These are phyloP conservation scores for Craseonycteris thonglongyai DNA, from an alignment of 2,113 vertebrate genomes.

Conservation along the genomic window DNA sequence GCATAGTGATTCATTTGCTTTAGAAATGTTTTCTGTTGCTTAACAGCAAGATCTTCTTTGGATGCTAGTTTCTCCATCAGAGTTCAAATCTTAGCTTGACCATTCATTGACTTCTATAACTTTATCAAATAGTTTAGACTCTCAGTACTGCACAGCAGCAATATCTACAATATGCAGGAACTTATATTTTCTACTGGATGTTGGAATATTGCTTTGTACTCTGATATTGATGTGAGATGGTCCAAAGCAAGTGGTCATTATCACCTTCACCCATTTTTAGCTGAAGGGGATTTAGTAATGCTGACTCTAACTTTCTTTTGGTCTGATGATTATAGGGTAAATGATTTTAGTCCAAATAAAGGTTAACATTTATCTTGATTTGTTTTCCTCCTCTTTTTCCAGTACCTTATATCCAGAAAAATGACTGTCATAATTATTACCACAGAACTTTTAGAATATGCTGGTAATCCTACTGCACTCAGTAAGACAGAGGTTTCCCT, in stretches of 20 bases:
- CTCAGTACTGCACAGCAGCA: not conserved
- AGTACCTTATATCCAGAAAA: not conserved
- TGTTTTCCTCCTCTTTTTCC: not conserved
- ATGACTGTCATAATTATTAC: not conserved
- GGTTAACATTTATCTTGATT: constrained; percentile 51
- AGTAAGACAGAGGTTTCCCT: not conserved
- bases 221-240: constrained; percentile 46
- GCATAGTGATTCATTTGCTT: not conserved
- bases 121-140: not conserved
- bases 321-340: constrained; percentile 39
- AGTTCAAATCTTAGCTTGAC: constrained; percentile 31
- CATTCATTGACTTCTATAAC: not conserved
- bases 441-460: not conserved
- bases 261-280: constrained; percentile 46
- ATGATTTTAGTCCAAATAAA: constrained; percentile 51
- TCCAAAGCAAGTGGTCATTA: constrained; percentile 57
- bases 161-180: constrained; percentile 42
- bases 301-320: constrained; percentile 58
- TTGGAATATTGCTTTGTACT: constrained; percentile 33
- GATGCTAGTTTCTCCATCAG: not conserved
- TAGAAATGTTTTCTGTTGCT: constrained; percentile 11
- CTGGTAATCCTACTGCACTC: not conserved
- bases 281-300: constrained; percentile 34
- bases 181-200: constrained; percentile 38
- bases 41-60: not conserved